Evolutionary conservation across 2,888 invertebrate genomes (phyloP).

Genomic region (Leucozona laternaria): DNA sequence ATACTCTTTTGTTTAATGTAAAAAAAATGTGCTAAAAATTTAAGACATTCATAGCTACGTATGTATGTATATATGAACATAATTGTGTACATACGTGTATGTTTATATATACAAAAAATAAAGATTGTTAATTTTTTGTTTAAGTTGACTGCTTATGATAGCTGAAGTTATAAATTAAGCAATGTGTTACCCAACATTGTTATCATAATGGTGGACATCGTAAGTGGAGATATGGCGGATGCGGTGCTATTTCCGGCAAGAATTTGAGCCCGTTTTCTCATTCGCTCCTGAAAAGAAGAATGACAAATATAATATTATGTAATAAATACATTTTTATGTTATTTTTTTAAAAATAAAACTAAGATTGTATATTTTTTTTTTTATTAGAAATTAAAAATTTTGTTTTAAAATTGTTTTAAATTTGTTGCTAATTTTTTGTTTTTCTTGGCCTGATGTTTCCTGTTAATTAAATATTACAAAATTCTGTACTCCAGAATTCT

Average conservation of each 20-base stretch:
- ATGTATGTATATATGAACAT: too few species aligned
- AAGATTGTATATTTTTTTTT: too few species aligned
- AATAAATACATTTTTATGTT: neutral
- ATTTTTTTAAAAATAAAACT: too few species aligned
- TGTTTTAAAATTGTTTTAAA: too few species aligned
- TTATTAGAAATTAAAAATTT: too few species aligned
- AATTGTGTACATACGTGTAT: neutral
- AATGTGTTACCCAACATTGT: slow-evolving; percentile 80
- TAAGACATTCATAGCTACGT: neutral
- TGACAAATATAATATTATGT: neutral
- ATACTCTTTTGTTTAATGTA: too few species aligned
- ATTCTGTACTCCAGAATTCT: too few species aligned
- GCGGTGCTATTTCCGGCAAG: slow-evolving; percentile 86
- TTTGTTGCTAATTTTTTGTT: too few species aligned
- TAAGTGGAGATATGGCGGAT: slow-evolving; percentile 81
- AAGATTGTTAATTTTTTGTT: slow-evolving; percentile 37
- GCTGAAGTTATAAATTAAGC: slow-evolving; percentile 82
- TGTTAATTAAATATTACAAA: too few species aligned
- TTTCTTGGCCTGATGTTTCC: too few species aligned
- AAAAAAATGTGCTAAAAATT: slow-evolving; percentile 63
- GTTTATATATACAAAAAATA: slow-evolving; percentile 40
- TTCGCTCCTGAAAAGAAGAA: slow-evolving; percentile 83
- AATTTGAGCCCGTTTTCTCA: slow-evolving; percentile 86
- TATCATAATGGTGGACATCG: slow-evolving; percentile 80
- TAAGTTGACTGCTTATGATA: slow-evolving; percentile 54